A percentile compares a stretch with the other conserved stretches of the same genome.
phyloP scores from a whole-genome alignment of 2,113 vertebrate species.

The Machaerirhynchus nigripectus region DNA sequence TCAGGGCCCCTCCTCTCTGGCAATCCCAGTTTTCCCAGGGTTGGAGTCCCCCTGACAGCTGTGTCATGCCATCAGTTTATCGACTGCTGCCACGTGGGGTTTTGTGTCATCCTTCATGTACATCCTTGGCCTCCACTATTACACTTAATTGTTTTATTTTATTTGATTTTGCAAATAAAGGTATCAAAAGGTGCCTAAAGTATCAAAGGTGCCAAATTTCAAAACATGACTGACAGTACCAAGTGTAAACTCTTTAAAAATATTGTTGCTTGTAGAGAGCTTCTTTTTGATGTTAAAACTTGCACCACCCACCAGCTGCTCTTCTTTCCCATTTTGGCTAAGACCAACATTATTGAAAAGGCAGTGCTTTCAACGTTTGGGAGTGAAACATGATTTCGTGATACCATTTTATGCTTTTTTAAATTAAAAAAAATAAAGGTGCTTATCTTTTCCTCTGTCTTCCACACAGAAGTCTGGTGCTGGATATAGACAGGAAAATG shows the following conservation, averaged over 20 bases:
- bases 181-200: no score
- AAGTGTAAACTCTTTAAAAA: not conserved
- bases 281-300: not conserved
- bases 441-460: not conserved
- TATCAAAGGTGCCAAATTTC: not conserved
- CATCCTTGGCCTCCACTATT: not conserved
- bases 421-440: not conserved
- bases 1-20: not conserved
- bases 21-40: not conserved
- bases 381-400: not conserved
- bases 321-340: not conserved
- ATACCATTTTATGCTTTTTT: not conserved
- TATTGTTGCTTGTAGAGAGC: not conserved
- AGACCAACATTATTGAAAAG: not conserved
- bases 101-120: not conserved
- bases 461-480: not conserved
- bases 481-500: not conserved
- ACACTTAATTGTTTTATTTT: not conserved
- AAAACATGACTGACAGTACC: not conserved
- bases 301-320: not conserved
- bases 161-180: not conserved
- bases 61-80: not conserved
- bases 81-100: fast-evolving
- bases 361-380: not conserved
- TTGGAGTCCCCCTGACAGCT: not conserved